Conservation (phyloP, 2,797 vertebrate genomes). For the Hydrolagus colliei region DNA sequence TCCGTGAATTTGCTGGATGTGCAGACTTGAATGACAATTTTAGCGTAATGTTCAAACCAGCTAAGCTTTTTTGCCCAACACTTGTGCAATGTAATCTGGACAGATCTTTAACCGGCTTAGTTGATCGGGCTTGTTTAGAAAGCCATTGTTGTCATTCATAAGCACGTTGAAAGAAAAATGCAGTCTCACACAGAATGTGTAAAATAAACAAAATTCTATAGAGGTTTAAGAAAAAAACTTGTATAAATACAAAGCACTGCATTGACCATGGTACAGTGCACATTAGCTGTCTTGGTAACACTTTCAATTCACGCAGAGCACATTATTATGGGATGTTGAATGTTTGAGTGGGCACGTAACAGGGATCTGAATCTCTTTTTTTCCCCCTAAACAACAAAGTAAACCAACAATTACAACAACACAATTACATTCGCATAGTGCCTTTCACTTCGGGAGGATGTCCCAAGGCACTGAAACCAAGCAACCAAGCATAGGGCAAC, state of each 20-base stretch:
- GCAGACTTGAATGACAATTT: neutral
- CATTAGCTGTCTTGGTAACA: neutral
- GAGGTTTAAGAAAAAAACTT: neutral
- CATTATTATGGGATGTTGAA: neutral
- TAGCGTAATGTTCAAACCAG: neutral
- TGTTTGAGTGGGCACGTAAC: neutral
- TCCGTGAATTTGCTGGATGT: neutral
- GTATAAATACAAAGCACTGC: neutral
- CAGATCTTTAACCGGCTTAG: conserved; percentile 9
- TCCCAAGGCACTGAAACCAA: no score
- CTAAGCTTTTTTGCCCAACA: conserved; percentile 3
- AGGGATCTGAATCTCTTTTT: neutral
- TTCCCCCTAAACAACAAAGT: no score
- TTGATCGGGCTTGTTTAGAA: neutral
- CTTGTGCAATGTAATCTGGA: neutral
- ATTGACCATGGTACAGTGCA: neutral
- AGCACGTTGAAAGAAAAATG: conserved; percentile 4
- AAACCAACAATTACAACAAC: no score
- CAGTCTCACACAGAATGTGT: neutral
- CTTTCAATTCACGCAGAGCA: neutral
- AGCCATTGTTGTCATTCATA: neutral
- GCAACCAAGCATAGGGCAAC: no score
- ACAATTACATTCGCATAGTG: no score
- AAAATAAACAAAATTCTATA: conserved; percentile 12
- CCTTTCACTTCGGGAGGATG: no score